A percentile compares a stretch with the other conserved stretches of the same genome.
phyloP scores from a whole-genome alignment of 2,113 vertebrate species.

The Picathartes gymnocephalus region DNA sequence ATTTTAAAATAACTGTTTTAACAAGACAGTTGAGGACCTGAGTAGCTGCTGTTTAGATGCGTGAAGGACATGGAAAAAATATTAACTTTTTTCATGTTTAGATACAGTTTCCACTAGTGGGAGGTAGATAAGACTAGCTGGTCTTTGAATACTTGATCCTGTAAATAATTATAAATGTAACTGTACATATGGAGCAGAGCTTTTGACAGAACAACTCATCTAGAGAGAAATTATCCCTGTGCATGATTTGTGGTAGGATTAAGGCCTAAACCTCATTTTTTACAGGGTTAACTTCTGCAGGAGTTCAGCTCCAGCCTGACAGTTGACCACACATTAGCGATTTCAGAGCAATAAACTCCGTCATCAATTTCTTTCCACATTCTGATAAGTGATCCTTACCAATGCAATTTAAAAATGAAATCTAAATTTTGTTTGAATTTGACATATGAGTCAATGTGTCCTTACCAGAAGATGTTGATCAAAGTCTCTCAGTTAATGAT shows the following conservation, averaged over 20 bases:
- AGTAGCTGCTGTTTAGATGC: slow-evolving; percentile 19
- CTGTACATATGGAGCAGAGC: not conserved
- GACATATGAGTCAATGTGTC: not conserved
- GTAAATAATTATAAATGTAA: not conserved
- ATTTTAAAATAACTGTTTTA: not conserved
- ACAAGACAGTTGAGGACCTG: slow-evolving; percentile 22
- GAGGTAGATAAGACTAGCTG: slow-evolving; percentile 59
- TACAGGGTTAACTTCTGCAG: not conserved
- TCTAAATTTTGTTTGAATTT: not conserved
- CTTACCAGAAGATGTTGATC: not conserved
- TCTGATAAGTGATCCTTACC: not conserved
- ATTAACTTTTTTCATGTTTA: not conserved
- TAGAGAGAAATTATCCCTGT: not conserved
- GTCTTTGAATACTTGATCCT: slow-evolving; percentile 36
- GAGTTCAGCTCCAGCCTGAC: not conserved
- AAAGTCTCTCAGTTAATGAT: not conserved
- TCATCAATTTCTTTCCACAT: not conserved
- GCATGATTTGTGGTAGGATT: not conserved
- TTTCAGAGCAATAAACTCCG: not conserved
- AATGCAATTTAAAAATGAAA: not conserved
- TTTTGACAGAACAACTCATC: not conserved
- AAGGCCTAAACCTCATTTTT: slow-evolving; percentile 11
- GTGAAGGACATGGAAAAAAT: not conserved
- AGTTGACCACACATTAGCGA: not conserved
- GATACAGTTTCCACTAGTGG: slow-evolving; percentile 5